These are phyloP conservation scores for Elgaria multicarinata DNA, from an alignment of 2,113 vertebrate genomes.

Conservation along the genomic window DNA sequence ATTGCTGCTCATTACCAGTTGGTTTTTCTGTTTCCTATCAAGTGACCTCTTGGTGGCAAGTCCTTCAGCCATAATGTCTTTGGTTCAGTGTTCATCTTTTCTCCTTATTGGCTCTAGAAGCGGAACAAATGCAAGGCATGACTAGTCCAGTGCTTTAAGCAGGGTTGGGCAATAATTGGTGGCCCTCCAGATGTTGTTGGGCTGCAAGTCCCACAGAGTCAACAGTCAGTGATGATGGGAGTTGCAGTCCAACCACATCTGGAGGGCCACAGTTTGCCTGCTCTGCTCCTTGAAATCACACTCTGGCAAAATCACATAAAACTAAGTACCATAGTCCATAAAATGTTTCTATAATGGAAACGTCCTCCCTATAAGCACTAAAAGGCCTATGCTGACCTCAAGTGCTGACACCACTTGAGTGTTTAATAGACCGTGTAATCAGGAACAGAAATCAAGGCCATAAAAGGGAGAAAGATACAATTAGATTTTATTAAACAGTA, in stretches of 20 bases:
- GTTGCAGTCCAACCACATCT: no score
- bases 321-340: background rate
- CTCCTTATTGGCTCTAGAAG: background rate
- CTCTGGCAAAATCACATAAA: background rate
- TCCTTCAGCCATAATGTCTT: background rate
- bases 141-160: background rate
- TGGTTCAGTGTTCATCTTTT: background rate
- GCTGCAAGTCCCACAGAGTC: no score
- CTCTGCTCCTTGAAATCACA: background rate
- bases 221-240: no score
- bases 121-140: background rate
- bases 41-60: background rate
- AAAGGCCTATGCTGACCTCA: background rate
- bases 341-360: background rate
- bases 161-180: no score
- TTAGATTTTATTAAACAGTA: background rate
- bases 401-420: background rate
- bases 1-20: background rate
- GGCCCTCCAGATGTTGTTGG: no score
- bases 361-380: background rate
- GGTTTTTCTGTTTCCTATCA: background rate
- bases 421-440: slow-evolving; percentile 5
- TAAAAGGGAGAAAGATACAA: background rate
- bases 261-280: no score
- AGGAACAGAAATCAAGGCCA: background rate